Percentiles rank a stretch among this genome's conserved stretches.
Evolutionary conservation across 2,797 vertebrate species (phyloP).

Genomic region (Pseudochirops cupreus): DNA sequence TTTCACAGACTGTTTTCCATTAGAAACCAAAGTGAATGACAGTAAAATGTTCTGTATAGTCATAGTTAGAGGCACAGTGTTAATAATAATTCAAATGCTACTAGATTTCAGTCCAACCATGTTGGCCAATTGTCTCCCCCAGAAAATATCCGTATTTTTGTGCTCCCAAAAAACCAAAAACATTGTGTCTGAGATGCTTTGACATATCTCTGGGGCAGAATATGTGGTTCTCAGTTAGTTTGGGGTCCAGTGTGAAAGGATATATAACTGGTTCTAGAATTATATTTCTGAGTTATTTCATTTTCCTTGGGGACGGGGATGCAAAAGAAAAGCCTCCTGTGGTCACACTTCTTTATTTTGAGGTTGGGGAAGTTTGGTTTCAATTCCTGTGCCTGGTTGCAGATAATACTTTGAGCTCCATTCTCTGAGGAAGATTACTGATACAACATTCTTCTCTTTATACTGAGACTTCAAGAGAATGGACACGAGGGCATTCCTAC

Average conservation of each 20-base stretch:
- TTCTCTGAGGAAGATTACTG: constrained; percentile 30
- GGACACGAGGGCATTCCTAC: neutral
- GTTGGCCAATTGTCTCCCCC: neutral
- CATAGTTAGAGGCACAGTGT: neutral
- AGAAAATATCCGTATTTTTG: neutral
- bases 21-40: neutral
- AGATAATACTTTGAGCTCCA: constrained; percentile 14
- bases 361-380: constrained; percentile 61
- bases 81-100: neutral
- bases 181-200: neutral
- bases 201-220: neutral
- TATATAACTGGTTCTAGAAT: neutral
- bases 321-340: constrained; percentile 10
- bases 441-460: constrained; percentile 5
- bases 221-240: neutral
- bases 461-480: neutral
- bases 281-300: neutral
- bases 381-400: constrained; percentile 61
- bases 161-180: neutral
- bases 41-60: neutral
- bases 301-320: constrained; percentile 37
- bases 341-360: constrained; percentile 68
- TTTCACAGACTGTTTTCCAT: constrained; percentile 1
- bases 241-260: neutral
- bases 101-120: too few species aligned